Conservation (phyloP, 2,113 vertebrate species). For the Pollimyrus isidori region DNA sequence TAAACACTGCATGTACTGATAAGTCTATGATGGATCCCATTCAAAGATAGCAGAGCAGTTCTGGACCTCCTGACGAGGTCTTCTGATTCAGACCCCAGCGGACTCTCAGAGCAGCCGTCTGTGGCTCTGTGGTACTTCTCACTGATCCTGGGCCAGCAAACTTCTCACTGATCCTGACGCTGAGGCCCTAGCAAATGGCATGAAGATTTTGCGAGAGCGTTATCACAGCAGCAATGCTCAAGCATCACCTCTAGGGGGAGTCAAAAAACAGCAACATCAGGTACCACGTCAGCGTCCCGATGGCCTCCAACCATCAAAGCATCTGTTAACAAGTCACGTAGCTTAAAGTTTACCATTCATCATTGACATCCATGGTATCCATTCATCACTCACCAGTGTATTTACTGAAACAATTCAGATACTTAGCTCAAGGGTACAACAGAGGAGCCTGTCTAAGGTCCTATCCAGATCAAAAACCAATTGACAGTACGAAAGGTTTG, state of each 20-base stretch:
- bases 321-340: constrained; percentile 1
- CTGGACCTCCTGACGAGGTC: neutral
- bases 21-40: neutral
- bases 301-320: neutral
- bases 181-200: neutral
- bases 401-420: neutral
- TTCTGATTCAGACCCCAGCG: neutral
- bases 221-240: neutral
- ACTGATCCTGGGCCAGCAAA: neutral
- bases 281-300: neutral
- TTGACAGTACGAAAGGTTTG: neutral
- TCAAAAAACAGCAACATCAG: neutral
- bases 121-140: neutral
- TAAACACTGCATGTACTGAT: neutral
- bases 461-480: neutral
- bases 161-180: neutral
- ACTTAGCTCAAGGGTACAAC: neutral
- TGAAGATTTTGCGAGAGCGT: neutral
- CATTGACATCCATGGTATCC: neutral
- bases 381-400: neutral
- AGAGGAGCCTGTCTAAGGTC: neutral
- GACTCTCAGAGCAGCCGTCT: neutral
- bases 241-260: neutral
- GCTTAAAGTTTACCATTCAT: neutral
- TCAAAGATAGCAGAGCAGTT: neutral